phyloP scores from a whole-genome alignment of 1,140 invertebrate species.

The Littorina saxatilis region DNA sequence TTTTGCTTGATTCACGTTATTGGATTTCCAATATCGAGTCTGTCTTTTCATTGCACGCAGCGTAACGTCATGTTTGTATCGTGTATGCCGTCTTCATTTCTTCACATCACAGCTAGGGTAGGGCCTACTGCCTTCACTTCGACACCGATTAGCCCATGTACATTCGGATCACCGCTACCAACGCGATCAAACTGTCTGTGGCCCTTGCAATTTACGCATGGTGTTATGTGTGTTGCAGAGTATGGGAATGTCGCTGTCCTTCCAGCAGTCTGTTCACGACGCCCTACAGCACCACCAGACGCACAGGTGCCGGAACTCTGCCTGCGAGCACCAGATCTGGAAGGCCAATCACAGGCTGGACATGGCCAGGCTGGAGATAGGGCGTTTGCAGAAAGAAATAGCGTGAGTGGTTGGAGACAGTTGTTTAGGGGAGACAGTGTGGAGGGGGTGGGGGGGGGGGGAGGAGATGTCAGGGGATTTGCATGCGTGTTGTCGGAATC shows the following conservation, averaged over 20 bases:
- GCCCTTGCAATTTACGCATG: too few species aligned
- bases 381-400: constrained; percentile 82
- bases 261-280: constrained; percentile 91
- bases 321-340: constrained; percentile 82
- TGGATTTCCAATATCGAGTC: too few species aligned
- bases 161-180: too few species aligned
- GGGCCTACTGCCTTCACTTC: too few species aligned
- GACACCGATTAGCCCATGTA: too few species aligned
- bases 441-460: constrained; percentile 1
- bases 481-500: neutral
- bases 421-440: too few species aligned
- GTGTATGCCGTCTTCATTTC: too few species aligned
- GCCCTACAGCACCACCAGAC: constrained; percentile 80
- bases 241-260: constrained; percentile 89
- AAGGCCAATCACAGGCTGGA: constrained; percentile 92
- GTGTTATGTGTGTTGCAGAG: constrained; percentile 74
- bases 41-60: too few species aligned
- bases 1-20: too few species aligned
- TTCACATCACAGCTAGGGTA: too few species aligned
- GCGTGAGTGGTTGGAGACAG: constrained; percentile 36
- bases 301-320: constrained; percentile 85
- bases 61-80: too few species aligned
- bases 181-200: too few species aligned
- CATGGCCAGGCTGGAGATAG: constrained; percentile 87
- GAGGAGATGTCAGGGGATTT: neutral